phyloP scores from a whole-genome alignment of 2,888 invertebrate species.

The Rhodophaea formosa region DNA sequence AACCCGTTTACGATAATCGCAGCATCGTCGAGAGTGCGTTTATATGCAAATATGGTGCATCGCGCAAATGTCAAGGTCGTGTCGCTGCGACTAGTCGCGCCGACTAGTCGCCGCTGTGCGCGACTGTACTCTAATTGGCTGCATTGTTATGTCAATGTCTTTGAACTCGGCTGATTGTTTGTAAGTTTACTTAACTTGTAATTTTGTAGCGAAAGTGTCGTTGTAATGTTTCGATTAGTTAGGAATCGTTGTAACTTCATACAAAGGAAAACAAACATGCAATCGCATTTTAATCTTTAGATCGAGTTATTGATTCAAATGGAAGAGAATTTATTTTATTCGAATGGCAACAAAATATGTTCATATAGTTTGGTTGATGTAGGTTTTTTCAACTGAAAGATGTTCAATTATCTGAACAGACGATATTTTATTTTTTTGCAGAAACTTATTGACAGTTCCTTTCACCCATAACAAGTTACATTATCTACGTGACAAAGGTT shows the following conservation, averaged over 20 bases:
- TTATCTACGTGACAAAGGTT: too few species aligned
- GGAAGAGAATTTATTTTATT: too few species aligned
- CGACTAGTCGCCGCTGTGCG: slow-evolving; percentile 13
- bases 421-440: too few species aligned
- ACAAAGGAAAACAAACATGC: too few species aligned
- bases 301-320: too few species aligned
- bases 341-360: too few species aligned
- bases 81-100: slow-evolving; percentile 45
- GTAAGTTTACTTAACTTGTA: slow-evolving; percentile 1
- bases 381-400: too few species aligned
- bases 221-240: not conserved
- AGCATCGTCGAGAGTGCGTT: slow-evolving; percentile 48
- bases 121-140: slow-evolving; percentile 19
- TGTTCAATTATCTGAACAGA: too few species aligned
- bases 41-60: slow-evolving; percentile 75
- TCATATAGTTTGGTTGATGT: too few species aligned
- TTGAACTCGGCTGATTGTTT: slow-evolving; percentile 14
- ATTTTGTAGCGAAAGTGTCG: not conserved
- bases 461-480: too few species aligned
- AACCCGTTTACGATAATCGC: slow-evolving; percentile 59
- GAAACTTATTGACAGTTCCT: too few species aligned
- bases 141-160: slow-evolving; percentile 19
- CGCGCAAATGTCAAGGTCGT: slow-evolving; percentile 73
- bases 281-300: too few species aligned
- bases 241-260: not conserved